Evolutionary conservation across 2,113 vertebrate genomes (phyloP).

Genomic region (Baryphthengus martii): DNA sequence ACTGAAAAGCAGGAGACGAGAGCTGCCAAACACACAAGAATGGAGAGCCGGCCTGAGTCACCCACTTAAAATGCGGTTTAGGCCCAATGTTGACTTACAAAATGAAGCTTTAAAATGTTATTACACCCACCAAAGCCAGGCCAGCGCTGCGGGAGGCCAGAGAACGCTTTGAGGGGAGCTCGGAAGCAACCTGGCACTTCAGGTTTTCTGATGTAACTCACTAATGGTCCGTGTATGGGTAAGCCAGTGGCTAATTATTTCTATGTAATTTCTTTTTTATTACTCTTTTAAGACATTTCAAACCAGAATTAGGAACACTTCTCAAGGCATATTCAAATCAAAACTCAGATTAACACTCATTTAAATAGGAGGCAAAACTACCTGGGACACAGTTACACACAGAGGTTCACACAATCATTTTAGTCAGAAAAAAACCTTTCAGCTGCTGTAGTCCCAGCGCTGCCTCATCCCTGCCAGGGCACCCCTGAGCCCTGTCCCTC

Average conservation of each 20-base stretch:
- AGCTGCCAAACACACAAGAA: not conserved
- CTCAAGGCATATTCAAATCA: not conserved
- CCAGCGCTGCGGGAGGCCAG: not conserved
- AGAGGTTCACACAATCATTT: too few relatives aligned
- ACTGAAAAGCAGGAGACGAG: not conserved
- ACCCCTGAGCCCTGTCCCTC: too few relatives aligned
- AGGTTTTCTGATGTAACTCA: not conserved
- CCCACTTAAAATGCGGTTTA: fast-evolving
- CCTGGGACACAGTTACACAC: not conserved
- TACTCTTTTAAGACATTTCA: not conserved
- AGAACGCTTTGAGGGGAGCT: fast-evolving
- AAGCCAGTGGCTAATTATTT: not conserved
- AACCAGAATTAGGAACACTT: not conserved
- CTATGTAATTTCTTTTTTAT: too few relatives aligned
- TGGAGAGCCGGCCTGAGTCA: not conserved
- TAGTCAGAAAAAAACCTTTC: too few relatives aligned
- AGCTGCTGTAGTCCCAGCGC: too few relatives aligned
- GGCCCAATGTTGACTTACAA: fast-evolving
- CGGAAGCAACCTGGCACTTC: not conserved
- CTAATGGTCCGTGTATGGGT: fast-evolving
- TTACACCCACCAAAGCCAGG: fast-evolving
- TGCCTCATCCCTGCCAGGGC: too few relatives aligned
- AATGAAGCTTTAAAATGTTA: not conserved
- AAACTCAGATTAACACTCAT: not conserved
- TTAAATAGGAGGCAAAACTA: not conserved